Evolutionary conservation across 2,113 vertebrate species (phyloP).

Genomic region (Tachycineta bicolor): DNA sequence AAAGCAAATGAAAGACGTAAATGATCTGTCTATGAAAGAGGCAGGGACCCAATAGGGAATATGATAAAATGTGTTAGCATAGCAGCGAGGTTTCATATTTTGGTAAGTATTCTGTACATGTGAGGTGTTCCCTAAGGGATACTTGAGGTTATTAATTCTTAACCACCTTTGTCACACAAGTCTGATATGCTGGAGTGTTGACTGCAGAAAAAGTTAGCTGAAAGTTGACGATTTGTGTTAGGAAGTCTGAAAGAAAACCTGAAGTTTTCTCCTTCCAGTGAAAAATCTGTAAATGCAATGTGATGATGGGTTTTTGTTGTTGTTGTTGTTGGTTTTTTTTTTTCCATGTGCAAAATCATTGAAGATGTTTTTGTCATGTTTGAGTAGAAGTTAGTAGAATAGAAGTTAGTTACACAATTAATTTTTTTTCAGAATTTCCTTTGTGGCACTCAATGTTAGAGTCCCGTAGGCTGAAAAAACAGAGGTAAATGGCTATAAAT

Average conservation of each 20-base stretch:
- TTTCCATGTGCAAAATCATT: neutral
- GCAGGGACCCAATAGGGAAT: neutral
- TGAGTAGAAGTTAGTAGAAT: neutral
- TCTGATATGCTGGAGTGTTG: neutral
- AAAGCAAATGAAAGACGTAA: neutral
- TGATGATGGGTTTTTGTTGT: rapidly evolving
- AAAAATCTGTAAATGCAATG: neutral
- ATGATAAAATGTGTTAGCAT: neutral
- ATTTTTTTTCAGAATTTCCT: neutral
- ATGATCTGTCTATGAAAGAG: neutral
- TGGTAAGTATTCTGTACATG: neutral
- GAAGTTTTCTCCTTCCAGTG: neutral
- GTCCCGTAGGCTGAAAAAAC: neutral
- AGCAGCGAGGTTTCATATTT: neutral
- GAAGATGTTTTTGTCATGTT: neutral
- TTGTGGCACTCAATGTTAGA: neutral
- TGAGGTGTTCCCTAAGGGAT: neutral
- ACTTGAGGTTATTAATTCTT: neutral
- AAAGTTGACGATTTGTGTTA: neutral
- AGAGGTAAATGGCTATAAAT: neutral
- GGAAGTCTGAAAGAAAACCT: neutral
- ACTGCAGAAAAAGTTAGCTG: neutral
- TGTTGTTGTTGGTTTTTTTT: no score
- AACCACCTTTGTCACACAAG: neutral
- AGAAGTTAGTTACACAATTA: neutral